Evolutionary conservation across 2,797 vertebrate species (phyloP).

Genomic region (Poliocrania exsul): DNA sequence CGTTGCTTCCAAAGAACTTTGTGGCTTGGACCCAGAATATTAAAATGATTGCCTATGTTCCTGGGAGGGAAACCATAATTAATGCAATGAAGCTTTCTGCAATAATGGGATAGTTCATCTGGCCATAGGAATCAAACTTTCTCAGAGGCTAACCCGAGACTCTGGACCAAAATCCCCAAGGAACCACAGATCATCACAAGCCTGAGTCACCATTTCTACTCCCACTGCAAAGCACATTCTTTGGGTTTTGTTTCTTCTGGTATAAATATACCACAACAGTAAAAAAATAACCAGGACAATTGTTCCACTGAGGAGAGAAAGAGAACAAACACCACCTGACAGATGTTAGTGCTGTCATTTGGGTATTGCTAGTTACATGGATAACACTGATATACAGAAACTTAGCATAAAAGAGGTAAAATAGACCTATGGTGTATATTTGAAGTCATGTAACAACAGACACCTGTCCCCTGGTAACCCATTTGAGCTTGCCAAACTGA

Average conservation of each 20-base stretch:
- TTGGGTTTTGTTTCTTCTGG: conserved; percentile 19
- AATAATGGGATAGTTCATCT: not conserved
- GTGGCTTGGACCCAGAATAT: not conserved
- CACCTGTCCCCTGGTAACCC: not conserved
- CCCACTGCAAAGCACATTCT: conserved; percentile 1
- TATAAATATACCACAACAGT: not conserved
- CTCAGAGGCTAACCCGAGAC: not conserved
- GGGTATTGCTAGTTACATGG: not conserved
- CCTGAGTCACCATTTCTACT: not conserved
- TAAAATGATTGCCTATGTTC: not conserved
- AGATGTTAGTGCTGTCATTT: conserved; percentile 37
- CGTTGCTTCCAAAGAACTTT: conserved; percentile 18
- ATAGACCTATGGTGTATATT: not conserved
- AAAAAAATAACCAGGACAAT: conserved; percentile 9
- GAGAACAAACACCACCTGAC: conserved; percentile 38
- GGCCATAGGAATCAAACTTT: not conserved
- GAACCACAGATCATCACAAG: conserved; percentile 8
- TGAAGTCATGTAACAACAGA: not conserved
- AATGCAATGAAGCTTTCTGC: not conserved
- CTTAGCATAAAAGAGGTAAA: not conserved
- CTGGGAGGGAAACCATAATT: conserved; percentile 9
- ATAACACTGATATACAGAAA: not conserved
- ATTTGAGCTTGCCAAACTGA: not conserved
- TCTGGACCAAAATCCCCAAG: not conserved
- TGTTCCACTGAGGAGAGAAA: not conserved